Conservation (phyloP, 2,888 invertebrate genomes). For the Syrphus vitripennis region DNA sequence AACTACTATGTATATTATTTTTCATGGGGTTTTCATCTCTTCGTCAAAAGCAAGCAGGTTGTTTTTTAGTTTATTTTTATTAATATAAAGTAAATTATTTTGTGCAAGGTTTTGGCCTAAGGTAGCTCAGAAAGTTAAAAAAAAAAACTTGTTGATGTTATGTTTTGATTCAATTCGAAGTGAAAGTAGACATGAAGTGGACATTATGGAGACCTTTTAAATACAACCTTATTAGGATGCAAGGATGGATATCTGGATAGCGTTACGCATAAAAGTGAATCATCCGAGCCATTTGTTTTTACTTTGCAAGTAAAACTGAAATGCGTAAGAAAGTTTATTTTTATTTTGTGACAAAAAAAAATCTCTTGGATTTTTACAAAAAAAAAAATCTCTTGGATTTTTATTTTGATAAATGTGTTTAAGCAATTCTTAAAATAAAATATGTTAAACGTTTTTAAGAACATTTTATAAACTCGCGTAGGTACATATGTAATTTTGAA, state of each 20-base stretch:
- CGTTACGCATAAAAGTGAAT: constrained; percentile 13
- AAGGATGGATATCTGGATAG: constrained; percentile 21
- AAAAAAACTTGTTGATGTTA: not conserved
- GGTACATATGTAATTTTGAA: too few species aligned
- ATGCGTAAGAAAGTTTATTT: not conserved
- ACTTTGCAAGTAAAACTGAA: not conserved
- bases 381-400: too few species aligned
- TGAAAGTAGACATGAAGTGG: constrained; percentile 30
- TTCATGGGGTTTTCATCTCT: not conserved
- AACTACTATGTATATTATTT: not conserved
- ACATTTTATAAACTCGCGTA: too few species aligned
- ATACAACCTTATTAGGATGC: not conserved
- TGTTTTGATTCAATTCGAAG: not conserved
- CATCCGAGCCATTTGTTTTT: not conserved
- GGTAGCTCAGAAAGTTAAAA: not conserved
- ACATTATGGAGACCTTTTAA: not conserved
- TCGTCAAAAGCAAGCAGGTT: not conserved
- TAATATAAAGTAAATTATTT: not conserved
- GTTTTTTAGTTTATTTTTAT: not conserved
- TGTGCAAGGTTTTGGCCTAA: not conserved
- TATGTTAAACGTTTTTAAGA: too few species aligned
- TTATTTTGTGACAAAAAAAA: not conserved
- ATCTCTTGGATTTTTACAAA: too few species aligned
- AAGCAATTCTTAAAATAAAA: too few species aligned
- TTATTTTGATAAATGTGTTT: too few species aligned